Evolutionary conservation across 2,113 vertebrate species (phyloP).

Genomic region (Tursiops truncatus): DNA sequence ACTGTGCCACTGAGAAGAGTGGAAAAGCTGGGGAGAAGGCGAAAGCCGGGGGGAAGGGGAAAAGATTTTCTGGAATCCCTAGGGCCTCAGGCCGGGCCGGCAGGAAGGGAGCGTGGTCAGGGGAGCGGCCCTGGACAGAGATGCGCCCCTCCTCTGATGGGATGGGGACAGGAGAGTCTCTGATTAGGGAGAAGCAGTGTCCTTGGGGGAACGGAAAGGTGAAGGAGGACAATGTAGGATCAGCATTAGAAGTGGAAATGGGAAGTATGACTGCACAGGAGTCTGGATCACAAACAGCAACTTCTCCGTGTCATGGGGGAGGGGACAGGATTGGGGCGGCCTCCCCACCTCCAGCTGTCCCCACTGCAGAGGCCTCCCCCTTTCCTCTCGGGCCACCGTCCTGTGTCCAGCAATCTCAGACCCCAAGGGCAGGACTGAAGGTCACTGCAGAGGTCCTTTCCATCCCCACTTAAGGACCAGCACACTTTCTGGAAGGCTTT

Average conservation of each 20-base stretch:
- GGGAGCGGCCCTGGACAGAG: too few relatives aligned
- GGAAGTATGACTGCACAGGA: background rate
- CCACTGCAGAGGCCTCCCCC: rapidly evolving
- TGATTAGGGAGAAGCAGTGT: background rate
- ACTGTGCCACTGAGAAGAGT: background rate
- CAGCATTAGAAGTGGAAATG: rapidly evolving
- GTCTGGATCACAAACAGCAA: rapidly evolving
- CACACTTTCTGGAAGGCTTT: background rate
- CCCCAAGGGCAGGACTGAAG: rapidly evolving
- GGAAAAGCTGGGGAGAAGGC: background rate
- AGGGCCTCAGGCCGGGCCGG: rapidly evolving
- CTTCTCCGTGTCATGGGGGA: background rate
- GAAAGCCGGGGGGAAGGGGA: rapidly evolving
- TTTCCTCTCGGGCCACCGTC: rapidly evolving
- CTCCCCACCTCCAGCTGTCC: too few relatives aligned
- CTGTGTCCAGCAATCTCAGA: background rate
- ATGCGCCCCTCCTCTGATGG: too few relatives aligned
- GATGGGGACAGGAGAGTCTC: too few relatives aligned
- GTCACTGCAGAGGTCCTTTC: background rate
- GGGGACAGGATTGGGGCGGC: rapidly evolving
- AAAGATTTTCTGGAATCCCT: too few relatives aligned
- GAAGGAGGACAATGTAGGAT: background rate
- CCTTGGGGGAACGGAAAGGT: background rate
- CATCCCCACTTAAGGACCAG: background rate
- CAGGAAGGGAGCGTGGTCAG: rapidly evolving